phyloP scores from a whole-genome alignment of 2,113 vertebrate species.

The Morone saxatilis region DNA sequence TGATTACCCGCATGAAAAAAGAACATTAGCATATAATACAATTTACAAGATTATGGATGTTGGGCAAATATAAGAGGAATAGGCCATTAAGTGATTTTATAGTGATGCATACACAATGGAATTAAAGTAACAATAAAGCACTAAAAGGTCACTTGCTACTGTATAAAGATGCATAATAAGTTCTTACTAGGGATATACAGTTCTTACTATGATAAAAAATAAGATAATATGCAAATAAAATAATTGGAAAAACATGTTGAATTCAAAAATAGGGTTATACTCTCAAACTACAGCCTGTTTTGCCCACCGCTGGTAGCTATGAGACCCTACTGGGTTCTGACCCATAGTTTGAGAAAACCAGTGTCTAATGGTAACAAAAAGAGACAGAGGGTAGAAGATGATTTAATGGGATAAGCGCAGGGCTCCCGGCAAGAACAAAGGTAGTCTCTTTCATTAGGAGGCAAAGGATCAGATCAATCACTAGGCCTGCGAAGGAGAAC shows the following conservation, averaged over 20 bases:
- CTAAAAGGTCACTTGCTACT: neutral
- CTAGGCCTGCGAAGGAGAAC: conserved; percentile 35
- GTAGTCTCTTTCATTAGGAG: conserved; percentile 50
- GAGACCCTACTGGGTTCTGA: conserved; percentile 7
- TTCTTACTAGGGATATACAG: neutral
- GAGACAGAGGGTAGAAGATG: conserved; percentile 28
- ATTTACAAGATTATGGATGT: neutral
- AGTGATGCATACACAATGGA: neutral
- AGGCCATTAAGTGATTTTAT: neutral
- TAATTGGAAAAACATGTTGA: neutral
- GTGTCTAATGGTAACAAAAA: conserved; percentile 35
- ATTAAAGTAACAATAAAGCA: neutral
- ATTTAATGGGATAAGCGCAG: conserved; percentile 45
- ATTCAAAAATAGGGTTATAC: neutral
- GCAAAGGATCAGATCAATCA: conserved; percentile 62
- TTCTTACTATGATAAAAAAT: neutral
- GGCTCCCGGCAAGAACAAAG: conserved; percentile 55
- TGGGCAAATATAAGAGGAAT: conserved; percentile 9
- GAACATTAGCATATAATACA: neutral
- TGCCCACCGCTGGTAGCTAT: neutral
- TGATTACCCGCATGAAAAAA: neutral
- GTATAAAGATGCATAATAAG: neutral
- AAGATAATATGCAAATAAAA: neutral
- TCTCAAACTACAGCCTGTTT: neutral
- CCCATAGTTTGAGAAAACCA: conserved; percentile 8